A percentile compares a stretch with the other conserved stretches of the same genome.
Evolutionary conservation across 2,797 vertebrate species (phyloP).

Genomic region (Epinephelus malabaricus): DNA sequence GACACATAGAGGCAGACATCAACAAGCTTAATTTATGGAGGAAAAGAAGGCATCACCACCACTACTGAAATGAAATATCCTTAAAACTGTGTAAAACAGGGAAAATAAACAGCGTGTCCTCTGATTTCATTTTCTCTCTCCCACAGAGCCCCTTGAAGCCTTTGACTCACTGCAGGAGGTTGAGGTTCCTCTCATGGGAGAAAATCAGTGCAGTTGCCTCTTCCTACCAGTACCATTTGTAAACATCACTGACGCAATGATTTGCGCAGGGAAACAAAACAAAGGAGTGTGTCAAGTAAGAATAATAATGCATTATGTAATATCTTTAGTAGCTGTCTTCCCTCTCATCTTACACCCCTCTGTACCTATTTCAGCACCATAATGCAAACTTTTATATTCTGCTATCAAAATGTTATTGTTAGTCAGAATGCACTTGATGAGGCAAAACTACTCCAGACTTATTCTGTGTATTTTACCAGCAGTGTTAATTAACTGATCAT

Average conservation of each 20-base stretch:
- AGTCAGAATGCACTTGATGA: neutral
- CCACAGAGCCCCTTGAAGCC: constrained; percentile 36
- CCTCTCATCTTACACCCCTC: neutral
- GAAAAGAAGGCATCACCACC: too few species aligned
- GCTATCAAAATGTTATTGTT: neutral
- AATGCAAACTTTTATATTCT: neutral
- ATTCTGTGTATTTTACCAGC: neutral
- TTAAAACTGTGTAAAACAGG: neutral
- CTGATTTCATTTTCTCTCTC: neutral
- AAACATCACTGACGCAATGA: constrained; percentile 69
- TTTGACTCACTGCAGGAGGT: constrained; percentile 74
- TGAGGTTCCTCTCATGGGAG: constrained; percentile 76
- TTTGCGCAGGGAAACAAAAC: constrained; percentile 74
- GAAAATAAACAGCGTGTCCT: neutral
- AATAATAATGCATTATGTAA: neutral
- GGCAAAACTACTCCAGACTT: neutral
- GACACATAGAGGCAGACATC: too few species aligned
- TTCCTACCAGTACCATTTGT: rapidly evolving
- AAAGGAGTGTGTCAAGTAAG: constrained; percentile 80
- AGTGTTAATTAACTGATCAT: neutral
- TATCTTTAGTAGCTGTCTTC: neutral
- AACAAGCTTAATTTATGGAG: too few species aligned
- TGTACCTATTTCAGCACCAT: neutral
- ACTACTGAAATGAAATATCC: neutral
- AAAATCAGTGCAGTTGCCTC: constrained; percentile 59